phyloP scores from a whole-genome alignment of 2,113 vertebrate genomes.

The Dromas ardeola region DNA sequence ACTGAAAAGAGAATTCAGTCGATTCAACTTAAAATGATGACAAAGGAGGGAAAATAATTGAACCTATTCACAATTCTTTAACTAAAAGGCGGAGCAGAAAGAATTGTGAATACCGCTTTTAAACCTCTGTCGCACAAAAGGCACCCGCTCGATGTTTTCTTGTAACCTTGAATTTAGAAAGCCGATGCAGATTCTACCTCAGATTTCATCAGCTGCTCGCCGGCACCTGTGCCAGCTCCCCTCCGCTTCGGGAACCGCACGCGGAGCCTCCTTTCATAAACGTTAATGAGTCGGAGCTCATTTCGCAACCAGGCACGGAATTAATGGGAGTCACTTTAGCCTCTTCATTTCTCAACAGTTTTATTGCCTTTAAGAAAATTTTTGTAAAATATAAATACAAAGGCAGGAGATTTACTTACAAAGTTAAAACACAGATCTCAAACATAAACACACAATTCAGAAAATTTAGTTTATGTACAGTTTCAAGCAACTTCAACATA shows the following conservation, averaged over 20 bases:
- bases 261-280: neutral
- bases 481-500: conserved; percentile 89
- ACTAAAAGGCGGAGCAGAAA: neutral
- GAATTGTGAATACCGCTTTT: neutral
- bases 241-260: neutral
- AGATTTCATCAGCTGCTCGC: neutral
- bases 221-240: neutral
- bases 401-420: conserved; percentile 99
- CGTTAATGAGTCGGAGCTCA: neutral
- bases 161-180: neutral
- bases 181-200: neutral
- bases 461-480: conserved; percentile 97
- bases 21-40: neutral
- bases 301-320: neutral
- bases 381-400: conserved; percentile 99
- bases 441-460: conserved; percentile 94
- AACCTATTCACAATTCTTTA: neutral
- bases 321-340: conserved; percentile 22
- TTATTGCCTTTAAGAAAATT: conserved; percentile 97
- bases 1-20: neutral
- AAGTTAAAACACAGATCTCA: conserved; percentile 96
- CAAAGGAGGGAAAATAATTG: neutral
- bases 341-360: conserved; percentile 80
- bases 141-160: neutral
- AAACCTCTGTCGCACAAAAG: neutral